Conservation (phyloP, 2,113 vertebrate species). For the Scolopax mira region DNA sequence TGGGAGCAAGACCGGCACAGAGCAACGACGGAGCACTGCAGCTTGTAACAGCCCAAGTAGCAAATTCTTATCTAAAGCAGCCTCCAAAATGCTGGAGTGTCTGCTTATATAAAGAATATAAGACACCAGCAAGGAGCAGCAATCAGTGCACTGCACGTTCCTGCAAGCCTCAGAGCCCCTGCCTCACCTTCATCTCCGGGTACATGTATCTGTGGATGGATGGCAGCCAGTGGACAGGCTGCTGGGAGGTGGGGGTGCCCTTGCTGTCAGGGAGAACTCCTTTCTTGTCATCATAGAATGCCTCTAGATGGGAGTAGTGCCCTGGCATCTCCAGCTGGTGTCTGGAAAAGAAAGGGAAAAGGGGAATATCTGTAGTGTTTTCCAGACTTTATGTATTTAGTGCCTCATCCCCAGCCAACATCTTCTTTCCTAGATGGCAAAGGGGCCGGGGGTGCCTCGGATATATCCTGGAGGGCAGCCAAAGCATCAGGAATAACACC, state of each 20-base stretch:
- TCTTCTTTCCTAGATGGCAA: background rate
- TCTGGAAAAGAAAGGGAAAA: conserved; percentile 67
- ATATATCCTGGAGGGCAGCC: background rate
- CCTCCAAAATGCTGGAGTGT: background rate
- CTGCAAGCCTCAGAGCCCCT: background rate
- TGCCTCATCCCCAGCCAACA: background rate
- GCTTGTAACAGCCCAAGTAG: background rate
- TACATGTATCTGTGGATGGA: conserved; percentile 95
- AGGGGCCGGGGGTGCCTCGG: background rate
- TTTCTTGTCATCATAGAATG: conserved; percentile 98
- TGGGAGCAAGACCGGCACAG: conserved; percentile 24
- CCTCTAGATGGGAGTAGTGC: conserved; percentile 94
- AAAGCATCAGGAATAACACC: background rate
- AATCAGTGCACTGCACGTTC: background rate
- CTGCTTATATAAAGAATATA: background rate
- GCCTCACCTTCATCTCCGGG: conserved; percentile 95
- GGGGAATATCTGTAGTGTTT: background rate
- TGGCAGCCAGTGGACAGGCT: conserved; percentile 82
- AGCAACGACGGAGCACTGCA: background rate
- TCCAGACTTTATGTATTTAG: background rate
- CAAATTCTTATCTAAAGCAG: conserved; percentile 8
- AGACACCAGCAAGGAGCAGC: background rate
- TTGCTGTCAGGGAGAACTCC: conserved; percentile 85
- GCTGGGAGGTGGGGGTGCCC: conserved; percentile 78
- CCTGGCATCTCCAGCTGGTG: conserved; percentile 94